phyloP scores from a whole-genome alignment of 2,797 vertebrate genomes.

The Orientallactaga sibirica region DNA sequence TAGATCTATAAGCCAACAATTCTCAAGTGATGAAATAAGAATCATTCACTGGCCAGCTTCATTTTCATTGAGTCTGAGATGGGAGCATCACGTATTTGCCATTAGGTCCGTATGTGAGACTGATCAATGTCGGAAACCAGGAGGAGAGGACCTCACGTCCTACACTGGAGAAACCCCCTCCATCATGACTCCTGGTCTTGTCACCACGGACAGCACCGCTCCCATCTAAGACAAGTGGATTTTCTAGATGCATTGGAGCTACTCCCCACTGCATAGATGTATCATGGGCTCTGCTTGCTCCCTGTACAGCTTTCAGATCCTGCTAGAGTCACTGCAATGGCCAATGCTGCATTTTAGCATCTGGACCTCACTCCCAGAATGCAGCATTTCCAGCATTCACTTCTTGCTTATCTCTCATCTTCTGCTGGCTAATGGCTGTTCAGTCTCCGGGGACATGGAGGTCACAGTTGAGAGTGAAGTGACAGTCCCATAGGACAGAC shows the following conservation, averaged over 20 bases:
- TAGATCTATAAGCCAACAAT: neutral
- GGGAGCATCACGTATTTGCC: neutral
- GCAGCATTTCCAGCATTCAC: neutral
- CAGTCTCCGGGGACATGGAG: neutral
- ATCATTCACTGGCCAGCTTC: neutral
- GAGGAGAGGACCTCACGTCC: neutral
- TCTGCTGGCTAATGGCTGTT: neutral
- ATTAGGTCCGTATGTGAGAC: neutral
- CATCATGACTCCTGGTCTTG: neutral
- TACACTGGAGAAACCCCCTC: neutral
- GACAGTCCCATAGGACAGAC: neutral
- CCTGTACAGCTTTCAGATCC: neutral
- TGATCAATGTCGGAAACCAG: neutral
- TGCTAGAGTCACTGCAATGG: neutral
- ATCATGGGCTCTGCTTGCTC: neutral
- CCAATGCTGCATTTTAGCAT: neutral
- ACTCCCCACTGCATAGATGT: too few species aligned
- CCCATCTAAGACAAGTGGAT: constrained; percentile 5
- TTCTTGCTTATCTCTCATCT: neutral
- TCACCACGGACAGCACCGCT: neutral
- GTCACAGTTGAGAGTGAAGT: neutral
- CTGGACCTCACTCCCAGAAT: neutral
- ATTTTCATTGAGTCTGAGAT: constrained; percentile 27
- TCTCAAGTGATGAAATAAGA: neutral
- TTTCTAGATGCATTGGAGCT: neutral